Base-by-base conservation (phyloP, 2,113 vertebrate species). In the Dipodomys ordii region DNA sequence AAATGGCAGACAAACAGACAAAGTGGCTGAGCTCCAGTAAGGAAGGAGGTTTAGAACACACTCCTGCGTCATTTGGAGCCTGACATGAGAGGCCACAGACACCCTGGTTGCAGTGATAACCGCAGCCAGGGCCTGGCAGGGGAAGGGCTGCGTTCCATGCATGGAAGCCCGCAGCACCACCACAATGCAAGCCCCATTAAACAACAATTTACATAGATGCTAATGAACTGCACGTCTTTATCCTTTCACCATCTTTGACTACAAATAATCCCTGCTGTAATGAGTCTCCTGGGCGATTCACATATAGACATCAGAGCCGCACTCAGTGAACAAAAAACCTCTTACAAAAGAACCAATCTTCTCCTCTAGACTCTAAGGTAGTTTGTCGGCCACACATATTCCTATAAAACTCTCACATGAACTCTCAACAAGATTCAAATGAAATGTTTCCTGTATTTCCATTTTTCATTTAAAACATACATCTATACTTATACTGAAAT, bases 391-490 rank as follows among this genome's bases (percentile, higher is more conserved):
- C 19, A 28, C 25, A 86, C 0, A 8, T 28, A 16, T 30, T 92
- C 53, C 92, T 85, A 65, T 87, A 77, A 94, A 93, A 83, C 20
- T 22, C 32, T 67, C 83, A 53, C 1, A 62, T 23, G n/a, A 87
- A 67, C 85, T 81, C 93, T 67, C 57, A 81, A 25, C 32, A 78
- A 62, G n/a, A 69, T 80, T 32, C 18, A 60, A 67, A 76, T 22
- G 46, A 94, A 92, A 78, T 79, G 62, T 7, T 65, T 44, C 22
- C 28, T 57, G 64, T 30, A 71, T 44, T 60, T 30, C 30, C 49
- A 27, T 65, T 94, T 68, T 83, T 35, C 84, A 62, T 60, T 82
- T 10, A 71, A 88, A 79, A 73, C 30, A 92, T 23, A 72, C 6
- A 77, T 13, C 65, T 64, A 83, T 5, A 69, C 1, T 4, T 9